phyloP scores from a whole-genome alignment of 2,888 invertebrate genomes.

The Callyntrura guangdongensis region DNA sequence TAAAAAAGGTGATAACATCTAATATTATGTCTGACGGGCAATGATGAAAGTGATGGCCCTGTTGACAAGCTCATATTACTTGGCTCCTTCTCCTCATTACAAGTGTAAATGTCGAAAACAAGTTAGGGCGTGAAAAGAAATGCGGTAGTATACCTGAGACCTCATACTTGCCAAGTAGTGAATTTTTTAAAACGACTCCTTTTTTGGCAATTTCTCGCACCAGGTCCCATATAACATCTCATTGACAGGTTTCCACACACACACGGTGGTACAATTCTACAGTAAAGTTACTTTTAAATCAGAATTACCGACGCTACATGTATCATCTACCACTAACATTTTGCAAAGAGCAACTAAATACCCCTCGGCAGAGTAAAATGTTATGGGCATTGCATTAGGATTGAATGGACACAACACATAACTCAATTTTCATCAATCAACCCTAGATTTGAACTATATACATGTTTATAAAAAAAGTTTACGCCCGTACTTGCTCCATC shows the following conservation, averaged over 20 bases:
- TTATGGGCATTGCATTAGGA: background rate
- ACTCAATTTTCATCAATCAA: too few relatives aligned
- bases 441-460: too few relatives aligned
- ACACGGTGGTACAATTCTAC: too few relatives aligned
- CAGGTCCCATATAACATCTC: background rate
- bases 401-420: too few relatives aligned
- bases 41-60: slow-evolving; percentile 29
- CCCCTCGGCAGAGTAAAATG: background rate
- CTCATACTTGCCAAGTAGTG: slow-evolving; percentile 4
- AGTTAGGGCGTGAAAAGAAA: slow-evolving; percentile 16
- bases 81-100: background rate
- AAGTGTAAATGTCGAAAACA: slow-evolving; percentile 30
- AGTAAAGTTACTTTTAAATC: too few relatives aligned
- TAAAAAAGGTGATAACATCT: background rate
- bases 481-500: too few relatives aligned
- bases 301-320: too few relatives aligned
- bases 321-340: too few relatives aligned
- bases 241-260: background rate
- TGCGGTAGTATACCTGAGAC: background rate
- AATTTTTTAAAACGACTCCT: slow-evolving; percentile 1
- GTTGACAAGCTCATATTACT: slow-evolving; percentile 27
- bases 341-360: background rate
- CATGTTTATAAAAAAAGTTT: too few relatives aligned
- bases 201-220: slow-evolving; percentile 22
- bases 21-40: slow-evolving; percentile 6